These are phyloP conservation scores for Arrhamphus sclerolepis DNA, from an alignment of 2,797 vertebrate species.

Conservation along the genomic window DNA sequence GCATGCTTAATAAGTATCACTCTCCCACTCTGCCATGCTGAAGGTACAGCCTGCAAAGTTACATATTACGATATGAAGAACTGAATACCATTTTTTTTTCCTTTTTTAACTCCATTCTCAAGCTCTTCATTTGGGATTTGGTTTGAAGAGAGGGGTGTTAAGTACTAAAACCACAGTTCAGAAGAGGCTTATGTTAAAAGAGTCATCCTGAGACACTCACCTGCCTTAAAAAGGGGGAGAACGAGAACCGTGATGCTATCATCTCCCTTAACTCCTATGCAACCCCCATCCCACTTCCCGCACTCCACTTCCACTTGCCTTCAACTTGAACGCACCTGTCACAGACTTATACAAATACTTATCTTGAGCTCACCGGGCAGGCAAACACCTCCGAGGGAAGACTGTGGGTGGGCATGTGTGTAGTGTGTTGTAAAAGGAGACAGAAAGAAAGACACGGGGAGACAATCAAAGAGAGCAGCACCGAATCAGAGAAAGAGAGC, in stretches of 20 bases:
- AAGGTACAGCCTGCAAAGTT: slow-evolving; percentile 55
- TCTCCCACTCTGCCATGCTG: slow-evolving; percentile 26
- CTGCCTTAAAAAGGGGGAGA: slow-evolving; percentile 64
- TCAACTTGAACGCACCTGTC: slow-evolving; percentile 76
- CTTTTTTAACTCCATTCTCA: slow-evolving; percentile 52
- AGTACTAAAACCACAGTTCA: slow-evolving; percentile 80
- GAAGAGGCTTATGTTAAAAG: slow-evolving; percentile 82
- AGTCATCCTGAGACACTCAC: slow-evolving; percentile 78
- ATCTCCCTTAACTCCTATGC: slow-evolving; percentile 61
- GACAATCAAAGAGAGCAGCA: slow-evolving; percentile 54
- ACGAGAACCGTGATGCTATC: slow-evolving; percentile 70
- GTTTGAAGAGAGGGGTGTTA: slow-evolving; percentile 75
- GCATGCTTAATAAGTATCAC: slow-evolving; percentile 68
- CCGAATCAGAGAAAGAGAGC: slow-evolving; percentile 39
- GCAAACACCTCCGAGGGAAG: slow-evolving; percentile 68
- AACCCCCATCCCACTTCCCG: slow-evolving; percentile 22
- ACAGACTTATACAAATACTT: slow-evolving; percentile 77
- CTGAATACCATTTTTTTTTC: slow-evolving; percentile 10
- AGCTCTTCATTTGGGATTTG: slow-evolving; percentile 75
- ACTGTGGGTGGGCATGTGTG: slow-evolving; percentile 47
- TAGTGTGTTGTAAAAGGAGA: slow-evolving; percentile 34
- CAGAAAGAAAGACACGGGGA: slow-evolving; percentile 46
- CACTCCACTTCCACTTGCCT: slow-evolving; percentile 48
- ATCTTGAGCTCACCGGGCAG: slow-evolving; percentile 68
- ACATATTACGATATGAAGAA: slow-evolving; percentile 57